Percentiles rank a stretch among this genome's conserved stretches.
Conservation (phyloP, 2,888 invertebrate species). For the Agonopterix arenella region DNA sequence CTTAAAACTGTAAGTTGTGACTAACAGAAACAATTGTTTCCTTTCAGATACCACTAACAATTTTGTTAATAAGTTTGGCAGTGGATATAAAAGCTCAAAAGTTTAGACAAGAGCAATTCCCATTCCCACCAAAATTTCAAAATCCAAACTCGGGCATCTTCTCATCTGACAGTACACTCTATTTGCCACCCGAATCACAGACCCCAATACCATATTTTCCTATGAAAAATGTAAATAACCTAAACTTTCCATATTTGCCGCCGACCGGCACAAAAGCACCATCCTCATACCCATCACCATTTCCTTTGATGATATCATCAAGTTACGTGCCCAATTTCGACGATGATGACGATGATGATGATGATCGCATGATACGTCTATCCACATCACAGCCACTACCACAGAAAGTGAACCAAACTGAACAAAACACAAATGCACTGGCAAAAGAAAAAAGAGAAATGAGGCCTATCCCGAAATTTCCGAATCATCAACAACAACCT, state of each 20-base stretch:
- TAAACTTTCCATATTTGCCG: constrained; percentile 52
- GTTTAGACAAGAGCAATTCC: constrained; percentile 41
- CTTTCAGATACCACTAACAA: constrained; percentile 56
- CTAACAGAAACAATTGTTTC: constrained; percentile 7
- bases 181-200: constrained; percentile 58
- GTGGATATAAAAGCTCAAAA: constrained; percentile 35
- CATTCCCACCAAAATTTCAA: constrained; percentile 54
- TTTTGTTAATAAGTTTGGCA: constrained; percentile 35
- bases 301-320: constrained; percentile 47
- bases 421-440: constrained; percentile 19
- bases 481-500: constrained; percentile 35
- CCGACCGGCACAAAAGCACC: constrained; percentile 51
- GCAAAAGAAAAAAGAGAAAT: constrained; percentile 37
- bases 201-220: constrained; percentile 51
- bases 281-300: constrained; percentile 42
- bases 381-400: constrained; percentile 19
- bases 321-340: constrained; percentile 36
- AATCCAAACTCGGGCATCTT: constrained; percentile 35
- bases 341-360: constrained; percentile 36
- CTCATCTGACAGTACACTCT: constrained; percentile 51
- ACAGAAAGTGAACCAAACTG: constrained; percentile 32
- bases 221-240: constrained; percentile 48
- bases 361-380: constrained; percentile 17
- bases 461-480: constrained; percentile 30
- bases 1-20: constrained; percentile 29